Conservation (phyloP, 2,797 vertebrate species). For the Morelia viridis region DNA sequence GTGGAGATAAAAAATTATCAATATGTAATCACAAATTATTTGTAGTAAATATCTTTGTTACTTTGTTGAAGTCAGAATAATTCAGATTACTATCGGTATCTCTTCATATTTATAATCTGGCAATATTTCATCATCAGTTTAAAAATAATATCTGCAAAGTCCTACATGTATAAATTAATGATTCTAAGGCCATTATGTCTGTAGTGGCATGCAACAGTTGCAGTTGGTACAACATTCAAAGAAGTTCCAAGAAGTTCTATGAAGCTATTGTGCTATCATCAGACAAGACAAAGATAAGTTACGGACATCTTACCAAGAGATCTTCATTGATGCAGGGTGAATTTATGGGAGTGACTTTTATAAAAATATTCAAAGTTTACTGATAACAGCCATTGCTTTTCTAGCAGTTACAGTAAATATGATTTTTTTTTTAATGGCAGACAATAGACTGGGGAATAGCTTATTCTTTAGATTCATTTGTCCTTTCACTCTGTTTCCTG, state of each 20-base stretch:
- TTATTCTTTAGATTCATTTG: too few species aligned
- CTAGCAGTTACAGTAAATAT: background rate
- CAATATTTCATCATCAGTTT: too few species aligned
- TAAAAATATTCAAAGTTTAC: background rate
- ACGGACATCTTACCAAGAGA: background rate
- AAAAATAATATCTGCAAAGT: background rate
- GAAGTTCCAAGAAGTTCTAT: background rate
- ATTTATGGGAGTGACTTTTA: background rate
- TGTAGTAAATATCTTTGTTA: too few species aligned
- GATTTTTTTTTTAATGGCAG: background rate
- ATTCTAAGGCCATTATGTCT: background rate
- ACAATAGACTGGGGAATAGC: background rate
- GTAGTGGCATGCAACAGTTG: background rate
- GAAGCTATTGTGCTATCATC: background rate
- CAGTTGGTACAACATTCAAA: background rate
- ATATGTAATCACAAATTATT: too few species aligned
- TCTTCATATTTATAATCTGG: too few species aligned
- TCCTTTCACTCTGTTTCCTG: too few species aligned
- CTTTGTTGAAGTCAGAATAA: too few species aligned
- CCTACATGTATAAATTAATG: background rate
- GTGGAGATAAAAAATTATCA: background rate
- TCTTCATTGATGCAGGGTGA: background rate
- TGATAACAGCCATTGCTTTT: background rate
- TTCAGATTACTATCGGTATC: too few species aligned
- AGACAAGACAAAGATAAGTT: background rate